Evolutionary conservation across 1,140 invertebrate genomes (phyloP).

Genomic region (Chionoecetes opilio): DNA sequence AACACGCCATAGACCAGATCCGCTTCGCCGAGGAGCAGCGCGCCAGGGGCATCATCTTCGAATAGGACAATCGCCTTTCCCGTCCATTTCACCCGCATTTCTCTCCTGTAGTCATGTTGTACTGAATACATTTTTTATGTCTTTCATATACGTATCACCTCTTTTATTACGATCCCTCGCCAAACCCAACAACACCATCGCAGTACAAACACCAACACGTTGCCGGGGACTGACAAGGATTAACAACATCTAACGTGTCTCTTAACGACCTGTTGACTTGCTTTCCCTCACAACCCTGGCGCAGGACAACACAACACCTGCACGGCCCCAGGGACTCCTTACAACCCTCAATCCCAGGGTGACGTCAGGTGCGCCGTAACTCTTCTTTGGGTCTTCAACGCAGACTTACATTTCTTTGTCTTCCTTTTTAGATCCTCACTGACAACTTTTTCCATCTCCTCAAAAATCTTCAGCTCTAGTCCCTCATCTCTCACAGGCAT

Average conservation of each 20-base stretch:
- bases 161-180: neutral
- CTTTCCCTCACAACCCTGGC: too few species aligned
- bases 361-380: too few species aligned
- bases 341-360: too few species aligned
- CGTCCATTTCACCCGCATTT: neutral
- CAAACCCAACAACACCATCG: neutral
- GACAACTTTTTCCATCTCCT: too few species aligned
- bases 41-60: constrained; percentile 39
- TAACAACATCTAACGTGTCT: neutral
- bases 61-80: neutral
- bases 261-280: neutral
- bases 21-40: constrained; percentile 54
- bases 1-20: constrained; percentile 20
- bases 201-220: neutral
- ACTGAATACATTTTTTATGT: neutral
- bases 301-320: too few species aligned
- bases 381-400: too few species aligned
- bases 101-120: neutral
- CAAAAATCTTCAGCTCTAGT: too few species aligned
- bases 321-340: too few species aligned
- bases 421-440: too few species aligned
- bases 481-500: too few species aligned
- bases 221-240: neutral
- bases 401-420: too few species aligned
- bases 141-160: neutral